A percentile compares a stretch with the other conserved stretches of the same genome.
Evolutionary conservation across 2,888 invertebrate genomes (phyloP).

Genomic region (Ophioninae sp.): DNA sequence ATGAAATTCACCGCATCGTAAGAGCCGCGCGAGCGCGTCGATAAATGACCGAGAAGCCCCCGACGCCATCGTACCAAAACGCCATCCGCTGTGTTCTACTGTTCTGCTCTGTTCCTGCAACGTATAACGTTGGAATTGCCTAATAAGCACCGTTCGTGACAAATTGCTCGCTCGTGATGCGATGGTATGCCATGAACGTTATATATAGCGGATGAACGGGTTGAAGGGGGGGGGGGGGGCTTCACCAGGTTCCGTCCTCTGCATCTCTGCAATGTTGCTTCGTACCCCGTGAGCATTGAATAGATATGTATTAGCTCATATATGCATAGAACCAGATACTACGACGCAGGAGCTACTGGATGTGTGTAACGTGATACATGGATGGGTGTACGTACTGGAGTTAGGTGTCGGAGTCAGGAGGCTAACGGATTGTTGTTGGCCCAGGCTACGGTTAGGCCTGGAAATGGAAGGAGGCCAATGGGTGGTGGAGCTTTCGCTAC

Average conservation of each 20-base stretch:
- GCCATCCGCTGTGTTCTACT: conserved; percentile 33
- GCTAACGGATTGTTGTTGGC: conserved; percentile 77
- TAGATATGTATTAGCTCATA: conserved; percentile 33
- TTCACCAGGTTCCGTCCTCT: conserved; percentile 58
- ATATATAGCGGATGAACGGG: conserved; percentile 9
- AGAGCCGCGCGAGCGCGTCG: conserved; percentile 74
- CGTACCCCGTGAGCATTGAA: conserved; percentile 50
- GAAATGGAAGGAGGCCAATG: neutral
- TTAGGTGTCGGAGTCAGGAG: conserved; percentile 61
- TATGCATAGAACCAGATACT: conserved; percentile 15
- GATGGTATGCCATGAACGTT: conserved; percentile 76
- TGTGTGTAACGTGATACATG: conserved; percentile 17
- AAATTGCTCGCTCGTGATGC: conserved; percentile 78
- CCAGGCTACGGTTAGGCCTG: conserved; percentile 46
- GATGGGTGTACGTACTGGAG: conserved; percentile 49
- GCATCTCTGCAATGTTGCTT: conserved; percentile 55
- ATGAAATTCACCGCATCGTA: conserved; percentile 78
- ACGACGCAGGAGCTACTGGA: conserved; percentile 12
- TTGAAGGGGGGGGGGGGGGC: conserved; percentile 49
- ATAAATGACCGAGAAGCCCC: conserved; percentile 75
- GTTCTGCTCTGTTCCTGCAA: conserved; percentile 42
- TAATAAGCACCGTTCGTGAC: conserved; percentile 80
- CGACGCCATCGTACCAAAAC: conserved; percentile 50
- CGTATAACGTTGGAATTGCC: conserved; percentile 76
- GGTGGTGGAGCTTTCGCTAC: conserved; percentile 34